Conservation (phyloP, 2,797 vertebrate genomes). For the Hyperoplus immaculatus region DNA sequence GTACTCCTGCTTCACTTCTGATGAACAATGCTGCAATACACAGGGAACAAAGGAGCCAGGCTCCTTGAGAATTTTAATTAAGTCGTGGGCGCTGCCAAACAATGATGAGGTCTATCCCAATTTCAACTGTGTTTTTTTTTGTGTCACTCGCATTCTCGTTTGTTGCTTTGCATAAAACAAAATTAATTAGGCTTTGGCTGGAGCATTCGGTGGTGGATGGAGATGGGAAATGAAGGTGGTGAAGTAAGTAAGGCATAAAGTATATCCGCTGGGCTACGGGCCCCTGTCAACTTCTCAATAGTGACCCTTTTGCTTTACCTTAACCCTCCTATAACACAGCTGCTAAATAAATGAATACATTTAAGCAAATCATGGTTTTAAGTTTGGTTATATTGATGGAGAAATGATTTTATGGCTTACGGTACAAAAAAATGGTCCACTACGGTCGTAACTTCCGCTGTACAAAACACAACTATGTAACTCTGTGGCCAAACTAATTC, state of each 20-base stretch:
- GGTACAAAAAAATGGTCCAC: too few relatives aligned
- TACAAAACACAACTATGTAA: too few relatives aligned
- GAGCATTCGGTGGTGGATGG: slow-evolving; percentile 50
- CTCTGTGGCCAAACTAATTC: too few relatives aligned
- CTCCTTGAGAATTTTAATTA: slow-evolving; percentile 85
- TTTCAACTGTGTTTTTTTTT: slow-evolving; percentile 79
- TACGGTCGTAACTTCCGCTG: too few relatives aligned
- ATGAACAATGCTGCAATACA: slow-evolving; percentile 83
- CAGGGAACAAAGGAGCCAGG: slow-evolving; percentile 82
- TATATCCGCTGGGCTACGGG: too few relatives aligned
- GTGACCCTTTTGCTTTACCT: too few relatives aligned
- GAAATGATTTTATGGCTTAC: too few relatives aligned
- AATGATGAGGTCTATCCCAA: slow-evolving; percentile 81
- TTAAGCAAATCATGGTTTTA: slow-evolving; percentile 1
- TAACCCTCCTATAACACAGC: not conserved
- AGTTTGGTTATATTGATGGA: too few relatives aligned
- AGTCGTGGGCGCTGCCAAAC: slow-evolving; percentile 80
- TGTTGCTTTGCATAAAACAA: slow-evolving; percentile 77
- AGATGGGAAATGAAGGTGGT: slow-evolving; percentile 65
- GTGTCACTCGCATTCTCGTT: slow-evolving; percentile 73
- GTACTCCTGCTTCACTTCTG: slow-evolving; percentile 82
- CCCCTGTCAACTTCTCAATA: too few relatives aligned
- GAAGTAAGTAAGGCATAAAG: slow-evolving; percentile 15
- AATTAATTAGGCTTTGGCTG: slow-evolving; percentile 78
- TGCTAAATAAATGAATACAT: slow-evolving; percentile 65